A percentile compares a stretch with the other conserved stretches of the same genome.
Conservation (phyloP, 2,113 vertebrate species). For the Sturnus vulgaris region DNA sequence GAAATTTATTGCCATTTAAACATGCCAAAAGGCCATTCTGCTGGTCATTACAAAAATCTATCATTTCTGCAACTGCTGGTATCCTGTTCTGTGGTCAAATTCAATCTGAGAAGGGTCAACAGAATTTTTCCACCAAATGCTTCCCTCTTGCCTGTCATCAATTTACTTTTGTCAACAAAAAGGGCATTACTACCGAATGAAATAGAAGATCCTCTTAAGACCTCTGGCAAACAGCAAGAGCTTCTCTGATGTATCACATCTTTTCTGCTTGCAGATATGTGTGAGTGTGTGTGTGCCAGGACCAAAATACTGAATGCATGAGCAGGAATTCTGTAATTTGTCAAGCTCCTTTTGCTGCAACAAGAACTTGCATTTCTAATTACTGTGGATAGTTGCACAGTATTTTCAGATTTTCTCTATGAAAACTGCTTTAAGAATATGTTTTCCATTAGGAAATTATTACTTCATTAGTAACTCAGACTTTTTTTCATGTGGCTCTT, state of each 20-base stretch:
- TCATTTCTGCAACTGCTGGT: conserved; percentile 90
- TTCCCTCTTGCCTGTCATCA: conserved; percentile 84
- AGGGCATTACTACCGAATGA: conserved; percentile 82
- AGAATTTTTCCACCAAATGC: conserved; percentile 82
- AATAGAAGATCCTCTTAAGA: conserved; percentile 77
- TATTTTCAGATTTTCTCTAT: background rate
- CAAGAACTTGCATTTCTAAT: background rate
- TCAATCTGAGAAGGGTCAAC: conserved; percentile 96
- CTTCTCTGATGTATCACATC: background rate
- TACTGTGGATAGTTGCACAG: background rate
- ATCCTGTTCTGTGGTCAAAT: conserved; percentile 89
- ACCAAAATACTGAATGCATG: background rate
- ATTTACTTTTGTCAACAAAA: conserved; percentile 95
- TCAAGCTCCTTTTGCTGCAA: background rate
- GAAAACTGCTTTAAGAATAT: background rate
- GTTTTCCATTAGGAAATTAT: background rate
- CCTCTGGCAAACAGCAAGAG: conserved; percentile 72
- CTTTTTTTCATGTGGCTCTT: background rate
- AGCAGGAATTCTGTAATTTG: background rate
- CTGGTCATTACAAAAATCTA: conserved; percentile 96
- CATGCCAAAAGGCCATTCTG: conserved; percentile 91
- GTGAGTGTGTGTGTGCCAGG: background rate
- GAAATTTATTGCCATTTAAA: conserved; percentile 98
- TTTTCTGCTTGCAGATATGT: background rate
- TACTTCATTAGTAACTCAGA: background rate